Percentiles rank a stretch among this genome's conserved stretches.
Evolutionary conservation across 1,140 invertebrate genomes (phyloP).

Genomic region (Caenorhabditis briggsae): DNA sequence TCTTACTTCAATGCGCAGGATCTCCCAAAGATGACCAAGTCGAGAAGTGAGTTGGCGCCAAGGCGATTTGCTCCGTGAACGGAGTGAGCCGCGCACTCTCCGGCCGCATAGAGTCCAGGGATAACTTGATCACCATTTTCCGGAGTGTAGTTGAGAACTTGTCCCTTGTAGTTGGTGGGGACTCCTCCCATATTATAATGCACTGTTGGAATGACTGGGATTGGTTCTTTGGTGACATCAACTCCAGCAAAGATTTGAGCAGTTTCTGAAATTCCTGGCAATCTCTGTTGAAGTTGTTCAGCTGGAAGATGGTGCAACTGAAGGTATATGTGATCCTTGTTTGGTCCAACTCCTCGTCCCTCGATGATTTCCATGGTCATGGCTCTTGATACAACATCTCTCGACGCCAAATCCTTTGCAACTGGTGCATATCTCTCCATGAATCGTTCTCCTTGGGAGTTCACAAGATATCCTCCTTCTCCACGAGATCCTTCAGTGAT

Average conservation of each 20-base stretch:
- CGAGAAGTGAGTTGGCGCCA: slow-evolving; percentile 95
- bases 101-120: slow-evolving; percentile 83
- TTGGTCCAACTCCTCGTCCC: slow-evolving; percentile 92
- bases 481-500: slow-evolving; percentile 90
- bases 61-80: slow-evolving; percentile 98
- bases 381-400: slow-evolving; percentile 95
- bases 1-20: slow-evolving; percentile 62
- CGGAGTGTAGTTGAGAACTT: slow-evolving; percentile 82
- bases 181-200: slow-evolving; percentile 99
- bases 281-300: slow-evolving; percentile 87
- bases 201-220: slow-evolving; percentile 94
- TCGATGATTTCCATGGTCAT: slow-evolving; percentile 98
- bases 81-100: slow-evolving; percentile 84
- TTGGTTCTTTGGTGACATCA: slow-evolving; percentile 95
- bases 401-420: slow-evolving; percentile 96
- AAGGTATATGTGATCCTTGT: slow-evolving; percentile 97
- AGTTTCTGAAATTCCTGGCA: slow-evolving; percentile 86
- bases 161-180: slow-evolving; percentile 83
- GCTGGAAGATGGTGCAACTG: slow-evolving; percentile 95
- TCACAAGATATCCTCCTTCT: slow-evolving; percentile 95
- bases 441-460: slow-evolving; percentile 95
- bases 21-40: slow-evolving; percentile 82
- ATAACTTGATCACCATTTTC: slow-evolving; percentile 81
- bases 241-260: slow-evolving; percentile 98
- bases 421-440: slow-evolving; percentile 98